Conservation (phyloP, 2,888 invertebrate genomes). For the Drosophila nigricruria region DNA sequence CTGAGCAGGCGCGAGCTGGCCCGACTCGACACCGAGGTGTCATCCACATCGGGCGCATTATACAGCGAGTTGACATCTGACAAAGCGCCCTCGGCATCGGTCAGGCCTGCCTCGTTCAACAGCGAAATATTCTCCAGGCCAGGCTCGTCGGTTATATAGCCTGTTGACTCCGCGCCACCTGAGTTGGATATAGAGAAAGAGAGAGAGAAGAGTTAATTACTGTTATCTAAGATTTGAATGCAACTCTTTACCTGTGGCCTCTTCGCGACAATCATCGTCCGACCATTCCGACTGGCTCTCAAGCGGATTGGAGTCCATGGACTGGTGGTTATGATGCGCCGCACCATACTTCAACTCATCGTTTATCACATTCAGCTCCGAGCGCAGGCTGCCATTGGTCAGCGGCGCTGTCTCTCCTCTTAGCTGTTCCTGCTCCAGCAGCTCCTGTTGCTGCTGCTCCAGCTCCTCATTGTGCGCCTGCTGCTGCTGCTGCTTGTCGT, state of each 20-base stretch:
- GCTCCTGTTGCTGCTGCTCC: slow-evolving; percentile 60
- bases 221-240: background rate
- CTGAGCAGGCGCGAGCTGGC: slow-evolving; percentile 93
- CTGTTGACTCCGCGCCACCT: slow-evolving; percentile 90
- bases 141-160: slow-evolving; percentile 95
- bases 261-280: slow-evolving; percentile 88
- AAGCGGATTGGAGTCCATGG: slow-evolving; percentile 86
- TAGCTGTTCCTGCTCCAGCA: slow-evolving; percentile 53
- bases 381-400: slow-evolving; percentile 56
- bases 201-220: background rate
- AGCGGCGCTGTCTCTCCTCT: slow-evolving; percentile 56
- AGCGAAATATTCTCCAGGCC: slow-evolving; percentile 94
- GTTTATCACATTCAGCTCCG: slow-evolving; percentile 85
- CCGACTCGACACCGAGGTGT: slow-evolving; percentile 93
- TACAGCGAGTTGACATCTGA: slow-evolving; percentile 95
- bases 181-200: background rate
- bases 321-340: slow-evolving; percentile 85
- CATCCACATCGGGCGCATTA: slow-evolving; percentile 88
- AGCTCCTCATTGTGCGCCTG: slow-evolving; percentile 49
- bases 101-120: slow-evolving; percentile 93
- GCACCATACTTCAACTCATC: slow-evolving; percentile 86
- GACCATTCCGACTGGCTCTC: slow-evolving; percentile 95
- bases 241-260: slow-evolving; percentile 86
- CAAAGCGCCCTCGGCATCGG: slow-evolving; percentile 94
- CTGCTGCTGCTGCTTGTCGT: slow-evolving; percentile 38